A percentile compares a stretch with the other conserved stretches of the same genome.
phyloP scores from a whole-genome alignment of 2,797 vertebrate genomes.

The Coccyzus lansbergi region DNA sequence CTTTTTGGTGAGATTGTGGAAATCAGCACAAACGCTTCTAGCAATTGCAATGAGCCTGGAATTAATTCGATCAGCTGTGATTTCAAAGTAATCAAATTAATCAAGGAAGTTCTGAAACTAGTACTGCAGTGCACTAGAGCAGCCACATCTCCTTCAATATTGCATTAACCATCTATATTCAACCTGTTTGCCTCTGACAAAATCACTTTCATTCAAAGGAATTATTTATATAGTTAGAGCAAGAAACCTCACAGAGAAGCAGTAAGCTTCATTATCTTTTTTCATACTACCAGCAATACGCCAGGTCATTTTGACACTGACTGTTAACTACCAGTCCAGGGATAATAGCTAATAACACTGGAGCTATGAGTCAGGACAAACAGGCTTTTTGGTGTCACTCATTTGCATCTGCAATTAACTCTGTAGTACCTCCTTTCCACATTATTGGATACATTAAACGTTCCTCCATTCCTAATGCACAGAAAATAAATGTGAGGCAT shows the following conservation, averaged over 20 bases:
- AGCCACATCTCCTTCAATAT: not conserved
- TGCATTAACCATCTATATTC: not conserved
- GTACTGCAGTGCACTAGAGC: not conserved
- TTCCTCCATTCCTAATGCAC: not conserved
- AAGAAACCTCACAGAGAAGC: not conserved
- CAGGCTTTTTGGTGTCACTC: conserved; percentile 12
- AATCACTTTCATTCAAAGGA: not conserved
- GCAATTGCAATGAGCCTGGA: not conserved
- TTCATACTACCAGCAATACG: not conserved
- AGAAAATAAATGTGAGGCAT: conserved; percentile 16
- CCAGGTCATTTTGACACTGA: conserved; percentile 6
- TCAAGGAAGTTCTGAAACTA: not conserved
- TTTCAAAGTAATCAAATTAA: not conserved
- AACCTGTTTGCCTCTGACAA: not conserved
- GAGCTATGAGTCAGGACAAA: conserved; percentile 6
- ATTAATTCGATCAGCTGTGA: not conserved
- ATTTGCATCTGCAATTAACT: conserved; percentile 23
- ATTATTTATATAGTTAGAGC: not conserved
- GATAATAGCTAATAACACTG: conserved; percentile 4
- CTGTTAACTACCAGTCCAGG: not conserved
- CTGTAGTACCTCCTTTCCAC: not conserved
- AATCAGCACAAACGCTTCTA: not conserved
- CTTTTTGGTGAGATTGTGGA: not conserved
- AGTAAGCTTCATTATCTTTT: not conserved
- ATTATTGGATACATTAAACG: not conserved